Conservation (phyloP, 64 coral and sea anemone species). For the Catalaphyllia jardinei region DNA sequence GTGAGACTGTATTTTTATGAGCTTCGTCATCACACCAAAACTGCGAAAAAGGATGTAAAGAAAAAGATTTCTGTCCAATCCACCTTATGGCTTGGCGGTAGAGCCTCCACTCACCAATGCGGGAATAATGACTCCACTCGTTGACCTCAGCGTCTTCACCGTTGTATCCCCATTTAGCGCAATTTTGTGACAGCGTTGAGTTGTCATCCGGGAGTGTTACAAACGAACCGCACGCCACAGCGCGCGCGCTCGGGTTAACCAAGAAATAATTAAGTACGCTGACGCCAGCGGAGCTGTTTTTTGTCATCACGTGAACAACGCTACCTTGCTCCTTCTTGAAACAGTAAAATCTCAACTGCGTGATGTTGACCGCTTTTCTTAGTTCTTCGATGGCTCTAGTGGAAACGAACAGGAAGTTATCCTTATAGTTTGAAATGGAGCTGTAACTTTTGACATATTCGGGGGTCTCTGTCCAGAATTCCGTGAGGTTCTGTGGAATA, state of each 20-base stretch:
- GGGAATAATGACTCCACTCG: neutral
- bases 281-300: neutral
- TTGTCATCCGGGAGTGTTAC: constrained; percentile 34
- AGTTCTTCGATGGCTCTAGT: neutral
- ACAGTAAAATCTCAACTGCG: constrained; percentile 17
- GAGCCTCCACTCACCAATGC: neutral
- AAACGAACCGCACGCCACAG: constrained; percentile 5
- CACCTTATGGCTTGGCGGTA: neutral
- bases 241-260: neutral
- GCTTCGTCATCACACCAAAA: constrained; percentile 41
- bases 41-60: neutral
- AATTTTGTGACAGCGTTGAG: constrained; percentile 8
- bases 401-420: neutral
- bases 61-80: neutral
- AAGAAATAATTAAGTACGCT: constrained; percentile 1
- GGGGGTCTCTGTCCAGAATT: neutral
- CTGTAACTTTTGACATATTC: neutral
- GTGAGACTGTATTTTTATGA: neutral
- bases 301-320: constrained; percentile 32
- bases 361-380: neutral
- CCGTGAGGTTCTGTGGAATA: neutral
- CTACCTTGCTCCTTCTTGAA: neutral
- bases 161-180: neutral
- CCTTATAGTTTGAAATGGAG: neutral
- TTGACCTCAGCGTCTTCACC: neutral